These are phyloP conservation scores for Bactericera cockerelli DNA, from an alignment of 1,140 invertebrate species.

Conservation along the genomic window DNA sequence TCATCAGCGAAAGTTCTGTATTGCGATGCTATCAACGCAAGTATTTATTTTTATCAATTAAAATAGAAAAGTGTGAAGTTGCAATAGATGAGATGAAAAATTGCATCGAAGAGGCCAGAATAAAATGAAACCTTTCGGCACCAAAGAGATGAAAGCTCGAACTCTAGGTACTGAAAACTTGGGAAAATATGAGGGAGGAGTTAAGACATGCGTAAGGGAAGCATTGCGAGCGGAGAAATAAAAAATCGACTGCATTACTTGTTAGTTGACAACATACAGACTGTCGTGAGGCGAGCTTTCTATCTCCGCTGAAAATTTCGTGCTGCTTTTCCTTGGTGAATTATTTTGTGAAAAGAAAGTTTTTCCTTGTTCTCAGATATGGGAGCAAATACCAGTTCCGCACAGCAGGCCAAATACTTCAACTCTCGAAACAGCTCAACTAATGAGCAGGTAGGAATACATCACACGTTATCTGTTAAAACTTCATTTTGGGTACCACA, in stretches of 20 bases:
- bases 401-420: not conserved
- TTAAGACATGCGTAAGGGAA: slow-evolving; percentile 3
- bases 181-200: not conserved
- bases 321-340: not conserved
- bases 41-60: too few species aligned
- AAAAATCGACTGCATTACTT: slow-evolving; percentile 7
- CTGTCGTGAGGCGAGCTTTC: not conserved
- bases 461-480: too few species aligned
- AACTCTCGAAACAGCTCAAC: slow-evolving; percentile 4
- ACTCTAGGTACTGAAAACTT: too few species aligned
- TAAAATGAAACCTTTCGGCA: too few species aligned
- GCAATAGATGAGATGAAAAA: too few species aligned
- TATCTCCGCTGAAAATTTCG: not conserved
- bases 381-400: slow-evolving; percentile 4
- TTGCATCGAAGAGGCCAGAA: too few species aligned
- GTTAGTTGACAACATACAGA: slow-evolving; percentile 4
- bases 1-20: too few species aligned
- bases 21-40: too few species aligned
- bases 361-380: slow-evolving; percentile 1
- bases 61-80: too few species aligned
- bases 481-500: too few species aligned
- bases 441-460: not conserved
- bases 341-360: not conserved
- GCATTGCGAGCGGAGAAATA: not conserved
- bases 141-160: too few species aligned